Conservation (phyloP, 2,888 invertebrate species). For the Tupiocoris notatus region DNA sequence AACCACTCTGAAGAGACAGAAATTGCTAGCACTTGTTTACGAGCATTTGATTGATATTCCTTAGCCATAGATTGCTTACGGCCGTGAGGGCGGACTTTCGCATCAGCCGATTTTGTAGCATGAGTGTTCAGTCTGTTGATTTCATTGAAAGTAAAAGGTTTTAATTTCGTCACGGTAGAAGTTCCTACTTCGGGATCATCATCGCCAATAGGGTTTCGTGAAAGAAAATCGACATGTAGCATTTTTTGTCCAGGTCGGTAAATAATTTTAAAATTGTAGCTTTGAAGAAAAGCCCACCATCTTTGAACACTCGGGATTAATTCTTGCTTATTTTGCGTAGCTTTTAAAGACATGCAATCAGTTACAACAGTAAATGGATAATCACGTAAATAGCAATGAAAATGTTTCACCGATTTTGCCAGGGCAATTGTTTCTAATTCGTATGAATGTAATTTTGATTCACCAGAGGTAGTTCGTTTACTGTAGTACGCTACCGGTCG, state of each 20-base stretch:
- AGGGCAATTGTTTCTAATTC: neutral
- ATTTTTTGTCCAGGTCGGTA: slow-evolving; percentile 20
- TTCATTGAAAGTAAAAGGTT: neutral
- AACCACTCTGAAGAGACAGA: slow-evolving; percentile 27
- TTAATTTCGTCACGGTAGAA: neutral
- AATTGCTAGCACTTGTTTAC: slow-evolving; percentile 6
- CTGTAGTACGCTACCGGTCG: slow-evolving; percentile 11
- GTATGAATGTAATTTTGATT: neutral
- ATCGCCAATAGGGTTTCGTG: neutral
- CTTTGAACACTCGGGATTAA: slow-evolving; percentile 24
- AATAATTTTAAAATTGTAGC: neutral
- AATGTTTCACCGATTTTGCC: slow-evolving; percentile 16
- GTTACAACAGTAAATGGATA: slow-evolving; percentile 9
- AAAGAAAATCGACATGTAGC: slow-evolving; percentile 24
- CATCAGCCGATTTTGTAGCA: neutral
- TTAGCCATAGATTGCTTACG: slow-evolving; percentile 15
- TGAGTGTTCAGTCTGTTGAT: neutral
- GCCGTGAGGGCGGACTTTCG: slow-evolving; percentile 12
- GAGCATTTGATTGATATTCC: neutral
- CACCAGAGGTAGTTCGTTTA: slow-evolving; percentile 1
- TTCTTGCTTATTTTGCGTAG: slow-evolving; percentile 4
- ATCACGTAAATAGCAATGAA: slow-evolving; percentile 7
- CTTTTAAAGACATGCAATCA: slow-evolving; percentile 22
- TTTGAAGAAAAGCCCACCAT: slow-evolving; percentile 2
- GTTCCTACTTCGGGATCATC: neutral